phyloP scores from a whole-genome alignment of 2,113 vertebrate genomes.

The Marmota monax region DNA sequence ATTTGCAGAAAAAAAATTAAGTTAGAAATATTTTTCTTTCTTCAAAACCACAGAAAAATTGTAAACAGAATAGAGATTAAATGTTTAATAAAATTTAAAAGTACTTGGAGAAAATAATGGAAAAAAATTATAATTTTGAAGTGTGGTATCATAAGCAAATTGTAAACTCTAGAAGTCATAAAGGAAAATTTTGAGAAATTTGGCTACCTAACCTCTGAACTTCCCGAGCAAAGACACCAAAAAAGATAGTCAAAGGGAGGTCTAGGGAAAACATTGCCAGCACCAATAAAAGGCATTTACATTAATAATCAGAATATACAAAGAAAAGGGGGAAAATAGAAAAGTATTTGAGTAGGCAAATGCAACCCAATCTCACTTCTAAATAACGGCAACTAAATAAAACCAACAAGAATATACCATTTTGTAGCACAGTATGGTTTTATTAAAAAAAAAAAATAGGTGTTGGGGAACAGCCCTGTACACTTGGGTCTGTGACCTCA shows the following conservation, averaged over 20 bases:
- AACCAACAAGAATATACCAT: too few species aligned
- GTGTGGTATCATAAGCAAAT: neutral
- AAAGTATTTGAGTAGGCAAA: too few species aligned
- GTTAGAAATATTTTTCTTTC: neutral
- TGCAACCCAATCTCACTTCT: too few species aligned
- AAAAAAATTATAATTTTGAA: neutral
- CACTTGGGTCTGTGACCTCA: too few species aligned
- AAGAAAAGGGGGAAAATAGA: too few species aligned
- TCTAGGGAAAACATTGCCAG: neutral
- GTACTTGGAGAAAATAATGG: constrained; percentile 5
- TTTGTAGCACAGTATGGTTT: too few species aligned
- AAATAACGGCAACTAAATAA: too few species aligned
- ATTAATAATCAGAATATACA: too few species aligned
- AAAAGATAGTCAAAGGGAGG: neutral
- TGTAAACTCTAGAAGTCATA: neutral
- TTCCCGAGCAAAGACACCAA: neutral
- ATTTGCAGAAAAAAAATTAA: neutral
- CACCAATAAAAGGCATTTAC: neutral
- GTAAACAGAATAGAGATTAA: neutral
- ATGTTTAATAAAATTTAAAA: neutral
- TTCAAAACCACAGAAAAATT: neutral
- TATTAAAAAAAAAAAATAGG: too few species aligned
- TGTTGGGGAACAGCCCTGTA: too few species aligned
- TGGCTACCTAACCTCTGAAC: neutral
- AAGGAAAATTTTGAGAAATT: constrained; percentile 2